phyloP scores from a whole-genome alignment of 2,888 invertebrate species.

The Phytoseiulus persimilis region DNA sequence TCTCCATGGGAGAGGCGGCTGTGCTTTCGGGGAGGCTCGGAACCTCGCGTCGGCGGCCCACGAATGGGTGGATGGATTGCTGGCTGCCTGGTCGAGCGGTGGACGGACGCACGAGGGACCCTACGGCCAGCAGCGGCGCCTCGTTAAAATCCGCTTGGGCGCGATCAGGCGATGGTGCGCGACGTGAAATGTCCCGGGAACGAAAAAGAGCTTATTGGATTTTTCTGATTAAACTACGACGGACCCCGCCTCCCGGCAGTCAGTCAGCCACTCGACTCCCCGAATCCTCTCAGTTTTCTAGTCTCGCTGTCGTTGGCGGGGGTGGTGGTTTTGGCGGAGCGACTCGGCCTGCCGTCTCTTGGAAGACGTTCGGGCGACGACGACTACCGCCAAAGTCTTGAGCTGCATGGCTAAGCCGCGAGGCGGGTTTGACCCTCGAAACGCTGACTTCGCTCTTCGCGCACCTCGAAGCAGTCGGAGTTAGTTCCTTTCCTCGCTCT shows the following conservation, averaged over 20 bases:
- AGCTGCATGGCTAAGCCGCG: not conserved
- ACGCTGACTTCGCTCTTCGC: not conserved
- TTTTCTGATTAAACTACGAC: conserved; percentile 36
- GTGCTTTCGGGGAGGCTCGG: not conserved
- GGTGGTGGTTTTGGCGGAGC: not conserved
- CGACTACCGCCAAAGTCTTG: not conserved
- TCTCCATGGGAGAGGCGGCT: no score
- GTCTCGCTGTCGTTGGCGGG: not conserved
- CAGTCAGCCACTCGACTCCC: not conserved
- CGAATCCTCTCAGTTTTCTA: not conserved
- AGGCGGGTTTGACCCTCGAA: not conserved
- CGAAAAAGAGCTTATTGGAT: conserved; percentile 33
- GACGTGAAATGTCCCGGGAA: conserved; percentile 28
- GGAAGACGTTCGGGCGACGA: not conserved
- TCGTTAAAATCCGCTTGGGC: conserved; percentile 34
- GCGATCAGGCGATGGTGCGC: not conserved
- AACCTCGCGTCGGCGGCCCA: not conserved
- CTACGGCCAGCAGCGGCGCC: not conserved
- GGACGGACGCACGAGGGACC: not conserved
- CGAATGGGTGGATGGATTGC: no score
- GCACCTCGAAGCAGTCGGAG: not conserved
- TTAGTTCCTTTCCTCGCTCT: not conserved
- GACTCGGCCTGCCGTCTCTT: not conserved
- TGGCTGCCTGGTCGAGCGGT: not conserved
- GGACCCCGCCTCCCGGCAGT: not conserved